A percentile compares a stretch with the other conserved stretches of the same genome.
Evolutionary conservation across 1,140 invertebrate genomes (phyloP).

Genomic region (Aleiodes sp.): DNA sequence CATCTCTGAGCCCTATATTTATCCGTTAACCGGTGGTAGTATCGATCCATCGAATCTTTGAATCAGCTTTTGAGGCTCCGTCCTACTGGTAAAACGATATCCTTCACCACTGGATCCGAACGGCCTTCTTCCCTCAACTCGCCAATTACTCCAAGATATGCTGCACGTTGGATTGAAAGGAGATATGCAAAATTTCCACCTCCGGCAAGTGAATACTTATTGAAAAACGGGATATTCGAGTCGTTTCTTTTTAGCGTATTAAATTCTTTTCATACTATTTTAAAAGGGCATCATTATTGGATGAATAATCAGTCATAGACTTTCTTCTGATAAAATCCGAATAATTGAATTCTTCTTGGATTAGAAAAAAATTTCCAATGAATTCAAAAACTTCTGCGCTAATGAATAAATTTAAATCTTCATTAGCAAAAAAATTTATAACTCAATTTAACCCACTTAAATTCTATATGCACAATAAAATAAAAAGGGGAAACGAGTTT

Average conservation of each 20-base stretch:
- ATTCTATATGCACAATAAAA: too few relatives aligned
- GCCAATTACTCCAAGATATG: neutral
- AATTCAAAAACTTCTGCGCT: too few relatives aligned
- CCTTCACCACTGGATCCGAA: neutral
- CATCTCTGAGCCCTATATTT: slow-evolving; percentile 29
- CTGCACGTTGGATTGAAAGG: neutral
- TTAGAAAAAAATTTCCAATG: too few relatives aligned
- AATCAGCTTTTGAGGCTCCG: slow-evolving; percentile 16
- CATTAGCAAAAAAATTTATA: too few relatives aligned
- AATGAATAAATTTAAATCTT: too few relatives aligned
- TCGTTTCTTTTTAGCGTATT: neutral
- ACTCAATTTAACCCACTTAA: too few relatives aligned
- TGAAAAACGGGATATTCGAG: neutral
- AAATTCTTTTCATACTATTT: neutral
- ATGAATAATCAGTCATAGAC: too few relatives aligned
- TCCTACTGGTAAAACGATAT: slow-evolving; percentile 5
- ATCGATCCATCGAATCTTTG: slow-evolving; percentile 34
- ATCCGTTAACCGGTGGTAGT: slow-evolving; percentile 33
- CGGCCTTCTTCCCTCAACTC: neutral
- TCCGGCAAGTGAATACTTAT: neutral
- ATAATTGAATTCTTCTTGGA: too few relatives aligned
- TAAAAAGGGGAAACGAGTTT: too few relatives aligned
- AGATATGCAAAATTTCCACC: slow-evolving; percentile 1
- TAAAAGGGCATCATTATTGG: neutral
- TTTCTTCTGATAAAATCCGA: too few relatives aligned